These are phyloP conservation scores for Aurelia aurita complex sp. Pacific DNA, from an alignment of 30 jellyfish, hydroid and myxozoan genomes.

Conservation along the genomic window DNA sequence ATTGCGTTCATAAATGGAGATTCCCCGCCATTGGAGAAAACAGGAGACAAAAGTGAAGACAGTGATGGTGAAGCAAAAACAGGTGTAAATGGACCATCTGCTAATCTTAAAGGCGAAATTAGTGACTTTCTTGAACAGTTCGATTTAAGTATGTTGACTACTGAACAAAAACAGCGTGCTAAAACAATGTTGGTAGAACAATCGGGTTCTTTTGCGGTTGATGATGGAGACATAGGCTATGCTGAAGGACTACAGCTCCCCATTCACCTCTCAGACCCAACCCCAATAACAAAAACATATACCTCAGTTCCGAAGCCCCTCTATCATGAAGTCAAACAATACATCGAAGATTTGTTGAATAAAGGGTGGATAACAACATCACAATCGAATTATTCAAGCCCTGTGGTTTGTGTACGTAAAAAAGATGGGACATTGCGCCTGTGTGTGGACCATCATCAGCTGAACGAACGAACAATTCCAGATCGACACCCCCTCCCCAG, in stretches of 20 bases:
- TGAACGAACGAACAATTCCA: no score
- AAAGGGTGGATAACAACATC: conserved; percentile 39
- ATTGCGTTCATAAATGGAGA: no score
- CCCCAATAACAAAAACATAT: conserved; percentile 32
- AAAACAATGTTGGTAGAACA: not conserved
- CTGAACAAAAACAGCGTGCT: conserved; percentile 14
- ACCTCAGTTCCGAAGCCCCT: conserved; percentile 36
- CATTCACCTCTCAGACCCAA: conserved; percentile 9
- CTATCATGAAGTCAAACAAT: conserved; percentile 26
- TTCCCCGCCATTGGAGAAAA: no score
- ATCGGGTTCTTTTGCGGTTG: conserved; percentile 3
- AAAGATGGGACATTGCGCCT: no score
- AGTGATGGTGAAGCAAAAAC: not conserved
- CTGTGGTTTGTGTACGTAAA: conserved; percentile 23
- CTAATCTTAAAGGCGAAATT: no score
- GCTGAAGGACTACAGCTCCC: conserved; percentile 35
- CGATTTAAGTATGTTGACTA: no score
- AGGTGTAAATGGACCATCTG: no score
- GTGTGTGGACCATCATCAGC: no score
- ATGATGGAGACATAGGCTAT: conserved; percentile 12
- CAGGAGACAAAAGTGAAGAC: no score
- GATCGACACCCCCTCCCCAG: no score
- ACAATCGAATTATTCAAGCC: conserved; percentile 14
- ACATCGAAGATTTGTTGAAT: conserved; percentile 36
- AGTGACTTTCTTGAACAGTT: no score